Conservation (phyloP, 2,888 invertebrate genomes). For the Lasioglossum pauxillum region DNA sequence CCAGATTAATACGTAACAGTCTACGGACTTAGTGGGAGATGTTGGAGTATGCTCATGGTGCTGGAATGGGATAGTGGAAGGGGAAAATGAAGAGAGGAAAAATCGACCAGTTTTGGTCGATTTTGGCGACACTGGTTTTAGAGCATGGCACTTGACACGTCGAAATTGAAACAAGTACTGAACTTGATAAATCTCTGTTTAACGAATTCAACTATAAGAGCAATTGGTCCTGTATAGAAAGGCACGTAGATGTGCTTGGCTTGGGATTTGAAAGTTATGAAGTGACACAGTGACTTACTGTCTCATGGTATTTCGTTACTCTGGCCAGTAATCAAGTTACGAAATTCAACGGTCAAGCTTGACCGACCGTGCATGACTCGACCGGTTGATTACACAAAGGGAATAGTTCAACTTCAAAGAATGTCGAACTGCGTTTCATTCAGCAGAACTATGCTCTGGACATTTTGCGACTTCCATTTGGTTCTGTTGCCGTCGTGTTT, state of each 20-base stretch:
- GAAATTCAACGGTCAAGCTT: slow-evolving; percentile 25
- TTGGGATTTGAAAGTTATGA: not conserved
- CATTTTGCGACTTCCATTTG: not conserved
- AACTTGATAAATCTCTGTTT: too few species aligned
- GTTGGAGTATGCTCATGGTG: too few species aligned
- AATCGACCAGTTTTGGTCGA: too few species aligned
- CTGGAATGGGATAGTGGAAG: too few species aligned
- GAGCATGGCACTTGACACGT: too few species aligned
- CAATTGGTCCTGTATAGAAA: not conserved
- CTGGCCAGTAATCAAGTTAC: not conserved
- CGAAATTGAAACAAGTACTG: too few species aligned
- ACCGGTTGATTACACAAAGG: not conserved
- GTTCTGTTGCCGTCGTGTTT: not conserved
- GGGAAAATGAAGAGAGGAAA: too few species aligned
- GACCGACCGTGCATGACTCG: slow-evolving; percentile 33
- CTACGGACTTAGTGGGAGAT: too few species aligned
- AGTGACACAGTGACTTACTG: not conserved
- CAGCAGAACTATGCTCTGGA: not conserved
- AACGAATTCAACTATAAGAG: not conserved
- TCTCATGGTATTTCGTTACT: not conserved
- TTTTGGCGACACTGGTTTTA: too few species aligned
- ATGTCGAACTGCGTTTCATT: not conserved
- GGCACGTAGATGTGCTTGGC: too few species aligned
- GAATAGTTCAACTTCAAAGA: not conserved
- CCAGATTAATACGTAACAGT: too few species aligned